Conservation (phyloP, 2,888 invertebrate species). For the Nomada goodeniana region DNA sequence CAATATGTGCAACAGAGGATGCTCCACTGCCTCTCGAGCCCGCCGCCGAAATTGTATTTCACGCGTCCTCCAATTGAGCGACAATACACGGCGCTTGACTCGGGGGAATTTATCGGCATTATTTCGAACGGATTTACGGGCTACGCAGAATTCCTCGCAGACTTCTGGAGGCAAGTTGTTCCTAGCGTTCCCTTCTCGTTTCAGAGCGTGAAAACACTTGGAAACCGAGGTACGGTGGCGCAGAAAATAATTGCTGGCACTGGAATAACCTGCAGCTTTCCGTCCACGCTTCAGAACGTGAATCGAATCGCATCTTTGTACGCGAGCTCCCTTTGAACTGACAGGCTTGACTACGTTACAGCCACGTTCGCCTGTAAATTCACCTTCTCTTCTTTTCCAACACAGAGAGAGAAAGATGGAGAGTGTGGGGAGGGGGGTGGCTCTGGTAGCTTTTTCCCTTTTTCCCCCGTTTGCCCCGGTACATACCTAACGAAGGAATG, state of each 20-base stretch:
- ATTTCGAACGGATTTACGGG: too few relatives aligned
- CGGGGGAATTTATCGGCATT: background rate
- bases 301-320: constrained; percentile 34
- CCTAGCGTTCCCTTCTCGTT: too few relatives aligned
- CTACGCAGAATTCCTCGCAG: too few relatives aligned
- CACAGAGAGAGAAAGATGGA: background rate
- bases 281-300: constrained; percentile 21
- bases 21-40: constrained; percentile 2
- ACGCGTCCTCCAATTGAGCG: background rate
- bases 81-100: background rate
- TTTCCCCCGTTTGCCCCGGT: constrained; percentile 25
- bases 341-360: constrained; percentile 61
- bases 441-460: constrained; percentile 42
- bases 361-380: constrained; percentile 61
- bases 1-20: constrained; percentile 13
- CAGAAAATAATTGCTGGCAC: background rate
- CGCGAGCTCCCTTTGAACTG: constrained; percentile 51
- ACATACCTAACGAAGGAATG: constrained; percentile 68
- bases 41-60: constrained; percentile 7
- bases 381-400: constrained; percentile 50
- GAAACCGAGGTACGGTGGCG: background rate
- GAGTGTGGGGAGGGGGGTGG: constrained; percentile 20
- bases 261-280: background rate
- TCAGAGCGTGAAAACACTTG: too few relatives aligned
- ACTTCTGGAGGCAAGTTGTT: too few relatives aligned